A percentile compares a stretch with the other conserved stretches of the same genome.
phyloP scores from a whole-genome alignment of 2,888 invertebrate species.

The Phaonia tiefii region DNA sequence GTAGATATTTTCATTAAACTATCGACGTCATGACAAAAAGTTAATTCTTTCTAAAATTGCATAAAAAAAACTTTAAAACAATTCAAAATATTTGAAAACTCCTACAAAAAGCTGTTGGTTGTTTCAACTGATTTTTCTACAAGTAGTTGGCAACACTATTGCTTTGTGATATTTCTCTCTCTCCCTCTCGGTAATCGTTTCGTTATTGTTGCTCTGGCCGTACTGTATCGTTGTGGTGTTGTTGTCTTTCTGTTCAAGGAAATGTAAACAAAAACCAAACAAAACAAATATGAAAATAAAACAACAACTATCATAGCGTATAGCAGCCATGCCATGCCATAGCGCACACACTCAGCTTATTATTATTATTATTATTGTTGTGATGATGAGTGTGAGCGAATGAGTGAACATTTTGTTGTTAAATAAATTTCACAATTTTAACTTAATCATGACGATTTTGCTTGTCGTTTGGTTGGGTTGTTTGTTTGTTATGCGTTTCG shows the following conservation, averaged over 20 bases:
- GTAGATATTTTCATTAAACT: no score
- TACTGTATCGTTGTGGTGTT: neutral
- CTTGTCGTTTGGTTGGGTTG: slow-evolving; percentile 6
- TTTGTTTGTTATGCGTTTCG: neutral
- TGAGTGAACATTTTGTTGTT: slow-evolving; percentile 33
- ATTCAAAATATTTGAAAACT: no score
- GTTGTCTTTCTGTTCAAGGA: slow-evolving; percentile 54
- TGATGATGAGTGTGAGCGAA: neutral
- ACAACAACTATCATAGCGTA: slow-evolving; percentile 22
- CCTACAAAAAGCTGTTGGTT: no score
- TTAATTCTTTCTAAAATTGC: no score
- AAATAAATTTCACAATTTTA: slow-evolving; percentile 63
- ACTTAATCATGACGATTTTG: slow-evolving; percentile 62
- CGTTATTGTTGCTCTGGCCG: neutral
- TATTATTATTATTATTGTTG: slow-evolving; percentile 25
- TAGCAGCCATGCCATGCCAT: neutral
- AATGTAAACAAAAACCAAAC: slow-evolving; percentile 65
- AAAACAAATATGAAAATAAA: slow-evolving; percentile 63
- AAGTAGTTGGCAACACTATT: neutral
- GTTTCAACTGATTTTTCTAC: no score
- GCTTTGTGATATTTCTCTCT: neutral
- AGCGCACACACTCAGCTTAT: neutral
- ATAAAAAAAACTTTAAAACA: no score
- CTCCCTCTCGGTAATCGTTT: neutral
- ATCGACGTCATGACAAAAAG: no score